Evolutionary conservation across 2,113 vertebrate genomes (phyloP).

Genomic region (Scomber scombrus): DNA sequence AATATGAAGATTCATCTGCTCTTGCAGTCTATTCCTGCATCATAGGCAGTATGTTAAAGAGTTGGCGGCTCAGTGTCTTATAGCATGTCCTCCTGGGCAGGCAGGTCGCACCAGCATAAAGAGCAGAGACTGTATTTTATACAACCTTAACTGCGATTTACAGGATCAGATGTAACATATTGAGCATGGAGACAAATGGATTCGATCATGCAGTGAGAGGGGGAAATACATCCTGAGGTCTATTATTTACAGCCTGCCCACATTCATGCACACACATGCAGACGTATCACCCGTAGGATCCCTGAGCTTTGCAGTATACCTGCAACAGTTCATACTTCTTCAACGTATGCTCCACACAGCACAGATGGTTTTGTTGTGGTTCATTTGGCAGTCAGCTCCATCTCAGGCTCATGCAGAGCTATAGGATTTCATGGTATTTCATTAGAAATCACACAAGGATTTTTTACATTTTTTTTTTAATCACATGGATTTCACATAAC

Average conservation of each 20-base stretch:
- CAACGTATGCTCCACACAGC: constrained; percentile 30
- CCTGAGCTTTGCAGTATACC: constrained; percentile 45
- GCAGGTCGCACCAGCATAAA: constrained; percentile 25
- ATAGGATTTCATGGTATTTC: constrained; percentile 46
- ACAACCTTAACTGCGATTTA: constrained; percentile 50
- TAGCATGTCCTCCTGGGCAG: constrained; percentile 18
- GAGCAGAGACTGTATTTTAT: constrained; percentile 45
- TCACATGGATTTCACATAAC: neutral
- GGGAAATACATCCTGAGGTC: constrained; percentile 36
- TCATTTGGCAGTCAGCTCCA: constrained; percentile 65
- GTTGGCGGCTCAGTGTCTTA: constrained; percentile 22
- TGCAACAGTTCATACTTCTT: constrained; percentile 57
- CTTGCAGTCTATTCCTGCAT: constrained; percentile 50
- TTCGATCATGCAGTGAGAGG: constrained; percentile 39
- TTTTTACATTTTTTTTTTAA: neutral
- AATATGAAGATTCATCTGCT: constrained; percentile 61
- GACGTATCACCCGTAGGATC: constrained; percentile 36
- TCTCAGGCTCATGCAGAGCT: constrained; percentile 43
- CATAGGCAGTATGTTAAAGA: constrained; percentile 52
- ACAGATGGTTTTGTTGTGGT: constrained; percentile 76
- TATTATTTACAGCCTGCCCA: constrained; percentile 60
- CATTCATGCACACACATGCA: constrained; percentile 33
- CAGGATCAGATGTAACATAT: constrained; percentile 44
- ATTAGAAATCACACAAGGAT: constrained; percentile 47
- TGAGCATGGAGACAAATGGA: constrained; percentile 56